Evolutionary conservation across 2,888 invertebrate species (phyloP), one percentile per base, ranked within the genome.

Genomic region (Ectropis crepuscularia): DNA sequence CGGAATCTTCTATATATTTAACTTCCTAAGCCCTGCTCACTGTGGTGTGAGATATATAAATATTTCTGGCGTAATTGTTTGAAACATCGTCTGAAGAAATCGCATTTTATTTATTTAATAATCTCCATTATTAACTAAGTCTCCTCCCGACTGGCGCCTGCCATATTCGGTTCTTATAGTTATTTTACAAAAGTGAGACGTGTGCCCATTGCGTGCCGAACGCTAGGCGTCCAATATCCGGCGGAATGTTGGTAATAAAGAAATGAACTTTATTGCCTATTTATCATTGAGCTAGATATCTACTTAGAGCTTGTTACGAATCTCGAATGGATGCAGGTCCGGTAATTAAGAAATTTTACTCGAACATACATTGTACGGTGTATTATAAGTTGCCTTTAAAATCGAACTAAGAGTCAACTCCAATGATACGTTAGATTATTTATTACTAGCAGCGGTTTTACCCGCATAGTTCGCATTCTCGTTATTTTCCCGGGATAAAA

Each of bases 201-300:
- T 72, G 69, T 65, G 59, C 63, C 67, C 58, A 68, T 81, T 74
- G 82, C 82, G 79, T 80, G 83, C 69, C 69, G 67, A 79, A 78
- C 79, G 81, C 75, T 75, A 74, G 65, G 67, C 69, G 66, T 71
- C 71, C 72, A 69, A 74, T 73, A 76, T 74, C 68, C 76, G 71
- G 70, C 68, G 72, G 71, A 72, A 71, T 73, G 75, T 69, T 65
- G 69, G 73, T 60, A 74, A 58, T 63, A 48, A 57, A 57, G 51
- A 48, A 53, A 63, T 48, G 43, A 49, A 46, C 54, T 39, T 54
- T 45, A 61, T 50, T 61, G 45, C 55, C 53, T 45, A 63, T 53
- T 63, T 39, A 57, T 57, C 16, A 57, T 53, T n/a, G 5, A 46
- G 9, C 45, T 51, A 57, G 46, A 46, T 51, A 51, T 11, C 11